Evolutionary conservation across 2,113 vertebrate genomes (phyloP).

Genomic region (Silurus asotus): DNA sequence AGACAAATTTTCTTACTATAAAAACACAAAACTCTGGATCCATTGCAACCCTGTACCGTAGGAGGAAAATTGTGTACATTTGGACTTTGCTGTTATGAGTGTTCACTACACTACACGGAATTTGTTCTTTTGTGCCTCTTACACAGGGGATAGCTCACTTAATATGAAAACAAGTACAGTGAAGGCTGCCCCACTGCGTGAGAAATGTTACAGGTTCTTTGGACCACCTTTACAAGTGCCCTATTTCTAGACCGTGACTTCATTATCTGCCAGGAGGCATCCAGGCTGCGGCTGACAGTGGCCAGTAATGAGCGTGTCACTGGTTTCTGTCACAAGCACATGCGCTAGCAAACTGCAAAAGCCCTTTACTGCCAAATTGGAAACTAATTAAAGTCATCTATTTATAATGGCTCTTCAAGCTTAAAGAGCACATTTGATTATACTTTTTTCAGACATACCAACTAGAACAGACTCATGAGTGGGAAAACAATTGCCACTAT

Average conservation of each 20-base stretch:
- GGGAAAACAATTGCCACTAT: slow-evolving; percentile 40
- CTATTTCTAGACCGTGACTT: slow-evolving; percentile 39
- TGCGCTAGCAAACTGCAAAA: slow-evolving; percentile 5
- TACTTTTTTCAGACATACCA: not conserved
- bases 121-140: not conserved
- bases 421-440: slow-evolving; percentile 39
- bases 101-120: not conserved
- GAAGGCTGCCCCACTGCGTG: not conserved
- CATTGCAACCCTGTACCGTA: not conserved
- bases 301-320: slow-evolving; percentile 56
- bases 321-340: slow-evolving; percentile 46
- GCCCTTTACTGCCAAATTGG: slow-evolving; percentile 22
- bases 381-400: slow-evolving; percentile 51
- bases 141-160: slow-evolving; percentile 2
- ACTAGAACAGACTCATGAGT: slow-evolving; percentile 10
- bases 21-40: not conserved
- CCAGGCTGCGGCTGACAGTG: slow-evolving; percentile 45
- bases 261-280: slow-evolving; percentile 62
- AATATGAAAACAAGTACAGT: slow-evolving; percentile 10
- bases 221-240: slow-evolving; percentile 37
- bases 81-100: not conserved
- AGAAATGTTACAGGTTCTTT: slow-evolving; percentile 33
- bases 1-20: not conserved
- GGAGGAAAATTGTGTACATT: not conserved
- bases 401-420: slow-evolving; percentile 39